These are phyloP conservation scores for Achlya flavicornis DNA, from an alignment of 2,888 invertebrate species.

Conservation along the genomic window DNA sequence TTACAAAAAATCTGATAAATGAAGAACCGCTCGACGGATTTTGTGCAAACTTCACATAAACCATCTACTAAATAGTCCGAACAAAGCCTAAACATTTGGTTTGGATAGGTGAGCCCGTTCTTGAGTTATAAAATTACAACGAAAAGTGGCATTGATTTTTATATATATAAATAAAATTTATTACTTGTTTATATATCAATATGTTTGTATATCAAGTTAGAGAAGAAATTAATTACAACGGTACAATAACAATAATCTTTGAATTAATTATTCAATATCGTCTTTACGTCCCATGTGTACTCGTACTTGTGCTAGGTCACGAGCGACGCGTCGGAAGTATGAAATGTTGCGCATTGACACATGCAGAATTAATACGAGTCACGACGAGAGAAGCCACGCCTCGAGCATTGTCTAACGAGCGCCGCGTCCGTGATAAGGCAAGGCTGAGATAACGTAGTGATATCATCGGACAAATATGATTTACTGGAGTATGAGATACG, in stretches of 20 bases:
- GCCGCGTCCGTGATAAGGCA: constrained; percentile 64
- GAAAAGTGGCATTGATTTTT: too few species aligned
- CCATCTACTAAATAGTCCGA: too few species aligned
- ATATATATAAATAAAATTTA: too few species aligned
- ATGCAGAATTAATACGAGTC: constrained; percentile 74
- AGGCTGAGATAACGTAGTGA: constrained; percentile 57
- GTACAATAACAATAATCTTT: background rate
- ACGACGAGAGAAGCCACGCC: constrained; percentile 72
- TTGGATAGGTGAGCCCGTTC: too few species aligned
- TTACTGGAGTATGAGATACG: constrained; percentile 24
- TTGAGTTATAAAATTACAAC: too few species aligned
- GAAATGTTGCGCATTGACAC: constrained; percentile 67
- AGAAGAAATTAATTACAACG: background rate
- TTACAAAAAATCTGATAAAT: too few species aligned
- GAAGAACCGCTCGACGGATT: too few species aligned
- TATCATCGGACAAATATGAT: constrained; percentile 59
- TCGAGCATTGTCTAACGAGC: constrained; percentile 68
- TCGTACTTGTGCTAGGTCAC: constrained; percentile 51
- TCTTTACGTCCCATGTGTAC: background rate
- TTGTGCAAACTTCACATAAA: too few species aligned
- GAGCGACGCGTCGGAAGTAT: constrained; percentile 67
- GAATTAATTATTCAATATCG: background rate
- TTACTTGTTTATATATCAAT: too few species aligned
- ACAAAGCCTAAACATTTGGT: too few species aligned
- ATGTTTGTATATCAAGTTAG: too few species aligned